phyloP scores from a whole-genome alignment of 2,797 vertebrate species.

The Lepus oiostolus region DNA sequence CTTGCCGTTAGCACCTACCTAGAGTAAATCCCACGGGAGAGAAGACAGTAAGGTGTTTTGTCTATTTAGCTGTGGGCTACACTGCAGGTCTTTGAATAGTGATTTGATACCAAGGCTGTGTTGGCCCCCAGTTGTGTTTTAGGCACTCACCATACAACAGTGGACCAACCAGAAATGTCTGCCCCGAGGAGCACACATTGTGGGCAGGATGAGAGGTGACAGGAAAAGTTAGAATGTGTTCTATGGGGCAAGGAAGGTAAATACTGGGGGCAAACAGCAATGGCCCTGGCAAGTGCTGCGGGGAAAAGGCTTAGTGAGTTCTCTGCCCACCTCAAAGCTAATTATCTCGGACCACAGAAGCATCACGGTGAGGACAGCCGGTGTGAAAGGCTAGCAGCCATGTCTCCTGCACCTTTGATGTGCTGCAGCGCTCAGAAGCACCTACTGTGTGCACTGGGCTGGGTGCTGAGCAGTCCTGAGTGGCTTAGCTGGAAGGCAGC shows the following conservation, averaged over 20 bases:
- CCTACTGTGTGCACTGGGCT: not conserved
- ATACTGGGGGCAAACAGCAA: not conserved
- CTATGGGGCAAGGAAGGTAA: too few species aligned
- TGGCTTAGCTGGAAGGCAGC: not conserved
- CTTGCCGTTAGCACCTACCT: not conserved
- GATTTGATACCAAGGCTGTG: not conserved
- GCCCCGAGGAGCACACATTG: not conserved
- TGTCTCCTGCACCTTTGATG: not conserved
- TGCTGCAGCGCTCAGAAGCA: not conserved
- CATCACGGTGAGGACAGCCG: too few species aligned
- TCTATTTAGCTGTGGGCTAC: not conserved
- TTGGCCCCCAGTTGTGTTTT: not conserved
- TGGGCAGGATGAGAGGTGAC: not conserved
- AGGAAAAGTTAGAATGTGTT: not conserved
- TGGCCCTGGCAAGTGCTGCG: not conserved
- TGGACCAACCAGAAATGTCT: not conserved
- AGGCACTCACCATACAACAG: not conserved
- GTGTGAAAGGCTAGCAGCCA: not conserved
- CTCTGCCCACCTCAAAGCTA: not conserved
- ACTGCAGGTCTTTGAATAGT: not conserved
- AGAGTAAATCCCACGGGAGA: not conserved
- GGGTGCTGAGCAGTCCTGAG: not conserved
- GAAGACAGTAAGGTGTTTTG: not conserved
- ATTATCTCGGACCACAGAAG: not conserved
- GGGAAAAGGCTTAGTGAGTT: not conserved